Evolutionary conservation across 2,888 invertebrate genomes (phyloP).

Genomic region (Apodemia mormo): DNA sequence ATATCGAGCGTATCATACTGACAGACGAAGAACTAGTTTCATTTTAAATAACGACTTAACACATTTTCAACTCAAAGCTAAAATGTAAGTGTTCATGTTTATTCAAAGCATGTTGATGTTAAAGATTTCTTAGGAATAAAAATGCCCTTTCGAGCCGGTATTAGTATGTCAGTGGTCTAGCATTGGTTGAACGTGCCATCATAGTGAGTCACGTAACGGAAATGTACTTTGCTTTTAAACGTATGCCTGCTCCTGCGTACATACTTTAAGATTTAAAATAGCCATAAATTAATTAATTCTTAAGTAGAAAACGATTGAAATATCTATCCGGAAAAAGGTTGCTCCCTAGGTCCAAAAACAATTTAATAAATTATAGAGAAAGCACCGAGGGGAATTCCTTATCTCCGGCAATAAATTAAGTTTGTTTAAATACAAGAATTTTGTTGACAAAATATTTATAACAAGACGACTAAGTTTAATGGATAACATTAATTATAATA

Average conservation of each 20-base stretch:
- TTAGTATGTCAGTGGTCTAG: constrained; percentile 73
- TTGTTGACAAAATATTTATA: constrained; percentile 12
- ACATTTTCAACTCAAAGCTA: not conserved
- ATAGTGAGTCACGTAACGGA: constrained; percentile 79
- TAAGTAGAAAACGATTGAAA: not conserved
- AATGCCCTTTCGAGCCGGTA: constrained; percentile 56
- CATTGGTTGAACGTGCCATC: constrained; percentile 66
- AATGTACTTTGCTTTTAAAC: constrained; percentile 68
- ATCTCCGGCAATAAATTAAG: constrained; percentile 8
- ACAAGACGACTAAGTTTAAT: constrained; percentile 36
- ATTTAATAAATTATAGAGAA: constrained; percentile 19
- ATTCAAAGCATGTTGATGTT: constrained; percentile 43
- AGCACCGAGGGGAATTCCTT: not conserved
- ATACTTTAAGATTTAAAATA: constrained; percentile 27
- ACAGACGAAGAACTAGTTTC: not conserved
- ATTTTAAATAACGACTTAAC: not conserved
- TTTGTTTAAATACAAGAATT: constrained; percentile 11
- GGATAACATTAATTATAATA: constrained; percentile 45
- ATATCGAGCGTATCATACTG: constrained; percentile 4
- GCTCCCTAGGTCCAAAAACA: constrained; percentile 1
- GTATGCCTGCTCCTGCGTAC: constrained; percentile 30
- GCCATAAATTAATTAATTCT: not conserved
- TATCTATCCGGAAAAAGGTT: not conserved
- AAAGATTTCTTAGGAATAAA: constrained; percentile 56
- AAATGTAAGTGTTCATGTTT: constrained; percentile 33